Percentiles rank a stretch among this genome's conserved stretches.
phyloP scores from a whole-genome alignment of 1,140 invertebrate genomes.

The Drosophila suzukii region DNA sequence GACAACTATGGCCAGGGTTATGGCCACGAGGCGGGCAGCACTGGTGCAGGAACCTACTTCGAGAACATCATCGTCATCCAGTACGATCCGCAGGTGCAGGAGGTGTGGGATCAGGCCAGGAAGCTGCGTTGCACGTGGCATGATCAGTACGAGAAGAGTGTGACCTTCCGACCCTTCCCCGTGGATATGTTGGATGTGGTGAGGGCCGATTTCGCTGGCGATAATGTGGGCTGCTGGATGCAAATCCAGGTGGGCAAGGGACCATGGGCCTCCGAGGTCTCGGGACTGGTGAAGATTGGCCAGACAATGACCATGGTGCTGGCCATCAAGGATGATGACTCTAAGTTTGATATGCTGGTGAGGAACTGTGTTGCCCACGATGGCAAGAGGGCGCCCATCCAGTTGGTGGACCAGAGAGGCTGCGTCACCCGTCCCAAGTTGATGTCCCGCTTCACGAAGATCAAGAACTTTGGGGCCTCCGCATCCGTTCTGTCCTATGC shows the following conservation, averaged over 20 bases:
- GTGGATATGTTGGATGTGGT: slow-evolving; percentile 98
- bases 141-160: slow-evolving; percentile 97
- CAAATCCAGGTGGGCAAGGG: slow-evolving; percentile 97
- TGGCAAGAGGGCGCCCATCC: slow-evolving; percentile 96
- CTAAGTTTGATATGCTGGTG: slow-evolving; percentile 98
- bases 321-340: slow-evolving; percentile 97
- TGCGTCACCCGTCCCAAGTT: slow-evolving; percentile 96
- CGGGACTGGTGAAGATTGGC: slow-evolving; percentile 96
- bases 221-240: slow-evolving; percentile 98
- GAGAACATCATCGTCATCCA: slow-evolving; percentile 98
- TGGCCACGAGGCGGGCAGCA: slow-evolving; percentile 87
- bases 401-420: slow-evolving; percentile 96
- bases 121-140: slow-evolving; percentile 97
- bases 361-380: slow-evolving; percentile 97
- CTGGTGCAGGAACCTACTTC: slow-evolving; percentile 95
- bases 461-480: slow-evolving; percentile 97
- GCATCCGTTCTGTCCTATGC: slow-evolving; percentile 96
- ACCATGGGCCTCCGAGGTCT: slow-evolving; percentile 97
- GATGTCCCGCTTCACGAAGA: slow-evolving; percentile 97
- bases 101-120: slow-evolving; percentile 97
- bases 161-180: slow-evolving; percentile 96
- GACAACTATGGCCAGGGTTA: slow-evolving; percentile 94
- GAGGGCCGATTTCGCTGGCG: slow-evolving; percentile 96
- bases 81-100: slow-evolving; percentile 97
- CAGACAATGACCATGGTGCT: slow-evolving; percentile 99